Conservation (phyloP, 2,797 vertebrate species). For the Anableps anableps region DNA sequence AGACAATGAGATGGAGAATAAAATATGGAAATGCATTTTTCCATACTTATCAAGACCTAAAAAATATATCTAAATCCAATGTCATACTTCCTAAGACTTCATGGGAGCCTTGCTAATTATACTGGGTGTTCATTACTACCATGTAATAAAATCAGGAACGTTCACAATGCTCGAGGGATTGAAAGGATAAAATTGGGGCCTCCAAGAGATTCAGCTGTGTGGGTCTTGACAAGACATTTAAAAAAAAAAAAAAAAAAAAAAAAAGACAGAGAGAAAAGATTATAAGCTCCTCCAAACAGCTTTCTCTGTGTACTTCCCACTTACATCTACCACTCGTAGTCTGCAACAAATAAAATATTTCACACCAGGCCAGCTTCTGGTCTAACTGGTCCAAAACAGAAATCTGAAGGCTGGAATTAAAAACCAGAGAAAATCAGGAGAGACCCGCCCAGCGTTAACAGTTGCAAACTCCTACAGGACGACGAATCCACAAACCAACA, state of each 20-base stretch:
- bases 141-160: slow-evolving; percentile 9
- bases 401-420: slow-evolving; percentile 25
- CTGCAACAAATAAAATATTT: slow-evolving; percentile 36
- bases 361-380: slow-evolving; percentile 14
- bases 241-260: slow-evolving; percentile 11
- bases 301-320: slow-evolving; percentile 25
- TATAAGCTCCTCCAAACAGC: slow-evolving; percentile 27
- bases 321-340: slow-evolving; percentile 13
- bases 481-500: slow-evolving; percentile 37
- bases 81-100: neutral
- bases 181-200: slow-evolving; percentile 40
- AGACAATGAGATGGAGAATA: neutral
- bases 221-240: slow-evolving; percentile 49
- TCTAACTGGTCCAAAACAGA: slow-evolving; percentile 33
- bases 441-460: slow-evolving; percentile 21
- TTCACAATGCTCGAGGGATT: slow-evolving; percentile 51
- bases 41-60: neutral
- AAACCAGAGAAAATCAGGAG: slow-evolving; percentile 13
- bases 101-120: neutral
- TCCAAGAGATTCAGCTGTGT: slow-evolving; percentile 36
- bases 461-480: slow-evolving; percentile 31
- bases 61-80: neutral
- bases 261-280: too few relatives aligned
- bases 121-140: neutral
- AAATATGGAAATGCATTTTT: neutral